Conservation (phyloP, 2,888 invertebrate genomes). For the Melieria picta region DNA sequence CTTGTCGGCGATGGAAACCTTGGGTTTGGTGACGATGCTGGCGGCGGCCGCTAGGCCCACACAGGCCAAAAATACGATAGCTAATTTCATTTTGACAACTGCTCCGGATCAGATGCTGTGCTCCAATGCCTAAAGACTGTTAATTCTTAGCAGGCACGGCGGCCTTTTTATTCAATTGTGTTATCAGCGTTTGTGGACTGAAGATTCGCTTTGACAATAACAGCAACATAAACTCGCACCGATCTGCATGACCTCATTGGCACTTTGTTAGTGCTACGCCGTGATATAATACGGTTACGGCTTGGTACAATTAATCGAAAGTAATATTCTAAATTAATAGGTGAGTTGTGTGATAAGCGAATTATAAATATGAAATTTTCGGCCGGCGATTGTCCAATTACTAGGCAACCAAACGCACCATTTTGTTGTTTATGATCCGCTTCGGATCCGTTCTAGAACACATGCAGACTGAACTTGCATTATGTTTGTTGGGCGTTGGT, state of each 20-base stretch:
- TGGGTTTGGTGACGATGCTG: conserved; percentile 38
- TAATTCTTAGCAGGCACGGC: conserved; percentile 55
- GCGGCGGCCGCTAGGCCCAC: conserved; percentile 42
- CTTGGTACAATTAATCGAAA: no score
- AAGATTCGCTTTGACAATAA: background rate
- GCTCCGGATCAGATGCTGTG: conserved; percentile 41
- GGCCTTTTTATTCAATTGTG: background rate
- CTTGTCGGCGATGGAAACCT: conserved; percentile 53
- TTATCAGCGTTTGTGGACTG: background rate
- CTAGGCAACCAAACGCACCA: no score
- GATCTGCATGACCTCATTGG: background rate
- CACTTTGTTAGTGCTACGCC: background rate
- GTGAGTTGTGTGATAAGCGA: no score
- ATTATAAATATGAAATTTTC: no score
- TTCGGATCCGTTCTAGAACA: no score
- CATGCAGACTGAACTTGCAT: no score
- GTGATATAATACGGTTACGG: no score
- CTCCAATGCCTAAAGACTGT: conserved; percentile 45
- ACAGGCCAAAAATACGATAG: conserved; percentile 44
- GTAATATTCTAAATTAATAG: no score
- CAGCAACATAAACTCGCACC: background rate
- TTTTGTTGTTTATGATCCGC: no score
- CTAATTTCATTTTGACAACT: conserved; percentile 47
- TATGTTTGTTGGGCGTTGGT: no score
- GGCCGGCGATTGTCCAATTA: no score